Conservation (phyloP, 2,888 invertebrate genomes). For the Cremastinae sp. region DNA sequence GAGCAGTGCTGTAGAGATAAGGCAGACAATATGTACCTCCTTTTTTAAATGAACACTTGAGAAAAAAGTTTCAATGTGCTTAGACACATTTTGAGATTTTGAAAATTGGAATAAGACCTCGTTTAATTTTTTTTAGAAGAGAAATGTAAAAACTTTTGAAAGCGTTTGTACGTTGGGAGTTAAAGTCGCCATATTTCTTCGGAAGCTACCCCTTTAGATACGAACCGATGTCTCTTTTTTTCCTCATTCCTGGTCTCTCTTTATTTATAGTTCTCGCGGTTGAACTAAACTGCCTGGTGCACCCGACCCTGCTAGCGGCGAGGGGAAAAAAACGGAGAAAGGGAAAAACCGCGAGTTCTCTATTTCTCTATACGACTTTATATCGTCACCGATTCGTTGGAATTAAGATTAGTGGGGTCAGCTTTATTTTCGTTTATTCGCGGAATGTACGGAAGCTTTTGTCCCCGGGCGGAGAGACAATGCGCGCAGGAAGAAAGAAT, state of each 20-base stretch:
- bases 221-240: conserved; percentile 12
- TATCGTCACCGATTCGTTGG: conserved; percentile 58
- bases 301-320: conserved; percentile 17
- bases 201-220: conserved; percentile 21
- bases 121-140: too few relatives aligned
- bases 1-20: too few relatives aligned
- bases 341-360: conserved; percentile 10
- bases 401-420: conserved; percentile 61
- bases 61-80: too few relatives aligned
- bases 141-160: too few relatives aligned
- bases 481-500: conserved; percentile 32
- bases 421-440: conserved; percentile 65
- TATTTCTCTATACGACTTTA: conserved; percentile 33
- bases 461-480: neutral
- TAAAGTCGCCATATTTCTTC: conserved; percentile 52
- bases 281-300: conserved; percentile 4
- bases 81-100: too few relatives aligned
- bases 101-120: too few relatives aligned
- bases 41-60: too few relatives aligned
- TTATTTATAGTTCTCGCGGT: conserved; percentile 49
- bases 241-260: conserved; percentile 11
- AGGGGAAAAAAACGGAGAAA: neutral
- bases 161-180: conserved; percentile 13
- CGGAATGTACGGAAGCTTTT: conserved; percentile 17
- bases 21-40: too few relatives aligned